Percentiles rank a stretch among this genome's conserved stretches.
phyloP scores from a whole-genome alignment of 2,888 invertebrate species.

The Lasioglossum oenotherae region DNA sequence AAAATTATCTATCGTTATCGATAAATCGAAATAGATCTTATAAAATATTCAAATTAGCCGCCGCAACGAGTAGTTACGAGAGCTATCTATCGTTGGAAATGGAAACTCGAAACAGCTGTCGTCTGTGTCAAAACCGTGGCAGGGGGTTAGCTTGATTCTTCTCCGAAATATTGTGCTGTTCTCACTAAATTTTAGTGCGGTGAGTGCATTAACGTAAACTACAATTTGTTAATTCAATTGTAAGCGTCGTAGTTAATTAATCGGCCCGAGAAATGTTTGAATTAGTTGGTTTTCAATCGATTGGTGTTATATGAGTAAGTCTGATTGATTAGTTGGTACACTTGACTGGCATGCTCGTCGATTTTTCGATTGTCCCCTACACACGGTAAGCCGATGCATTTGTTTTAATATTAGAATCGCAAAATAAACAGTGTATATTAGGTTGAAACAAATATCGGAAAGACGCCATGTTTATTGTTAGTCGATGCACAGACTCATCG shows the following conservation, averaged over 20 bases:
- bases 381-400: conserved; percentile 3
- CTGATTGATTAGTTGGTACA: conserved; percentile 11
- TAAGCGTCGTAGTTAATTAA: neutral
- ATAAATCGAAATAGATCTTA: neutral
- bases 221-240: neutral
- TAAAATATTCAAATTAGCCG: conserved; percentile 13
- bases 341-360: conserved; percentile 28
- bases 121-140: conserved; percentile 77
- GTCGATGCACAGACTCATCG: conserved; percentile 34
- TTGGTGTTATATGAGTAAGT: neutral
- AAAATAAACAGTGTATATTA: neutral
- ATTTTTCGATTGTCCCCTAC: neutral
- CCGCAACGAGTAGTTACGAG: neutral
- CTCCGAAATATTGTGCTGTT: conserved; percentile 58
- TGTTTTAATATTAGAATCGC: conserved; percentile 4
- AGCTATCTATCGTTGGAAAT: conserved; percentile 56
- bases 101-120: conserved; percentile 77
- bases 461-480: conserved; percentile 54
- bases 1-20: neutral
- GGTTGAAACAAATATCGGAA: conserved; percentile 35
- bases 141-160: conserved; percentile 76
- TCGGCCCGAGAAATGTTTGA: neutral
- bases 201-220: conserved; percentile 60
- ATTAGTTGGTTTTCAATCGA: neutral
- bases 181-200: conserved; percentile 63